Percentiles rank a stretch among this genome's conserved stretches.
These are phyloP conservation scores for Drosophila kurseongensis DNA, from an alignment of 1,140 invertebrate species.

Conservation along the genomic window DNA sequence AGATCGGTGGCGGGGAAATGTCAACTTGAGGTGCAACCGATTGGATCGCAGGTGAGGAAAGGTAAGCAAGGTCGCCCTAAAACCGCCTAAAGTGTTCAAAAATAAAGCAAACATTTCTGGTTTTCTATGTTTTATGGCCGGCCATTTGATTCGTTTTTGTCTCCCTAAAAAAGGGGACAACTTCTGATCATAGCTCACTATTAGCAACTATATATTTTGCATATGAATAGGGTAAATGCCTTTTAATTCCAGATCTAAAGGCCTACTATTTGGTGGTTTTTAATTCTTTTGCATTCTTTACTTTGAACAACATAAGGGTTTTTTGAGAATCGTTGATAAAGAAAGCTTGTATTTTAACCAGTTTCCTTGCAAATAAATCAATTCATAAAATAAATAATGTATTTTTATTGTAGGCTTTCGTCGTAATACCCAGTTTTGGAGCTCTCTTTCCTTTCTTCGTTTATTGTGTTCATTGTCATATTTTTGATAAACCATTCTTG, in stretches of 20 bases:
- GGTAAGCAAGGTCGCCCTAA: slow-evolving; percentile 48
- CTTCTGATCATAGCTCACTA: slow-evolving; percentile 3
- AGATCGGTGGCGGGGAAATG: slow-evolving; percentile 17
- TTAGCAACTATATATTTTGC: slow-evolving; percentile 11
- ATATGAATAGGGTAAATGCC: slow-evolving; percentile 19
- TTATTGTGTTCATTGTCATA: neutral
- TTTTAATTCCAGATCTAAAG: neutral
- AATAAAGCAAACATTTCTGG: slow-evolving; percentile 7
- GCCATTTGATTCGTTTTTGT: neutral
- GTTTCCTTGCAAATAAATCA: neutral
- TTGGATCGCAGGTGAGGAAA: slow-evolving; percentile 26
- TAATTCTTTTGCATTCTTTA: neutral
- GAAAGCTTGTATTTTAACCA: neutral
- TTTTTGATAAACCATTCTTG: neutral
- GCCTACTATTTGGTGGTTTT: neutral
- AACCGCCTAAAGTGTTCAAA: neutral
- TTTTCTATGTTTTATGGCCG: neutral
- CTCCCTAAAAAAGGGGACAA: slow-evolving; percentile 2
- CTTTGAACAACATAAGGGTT: neutral
- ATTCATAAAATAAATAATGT: neutral
- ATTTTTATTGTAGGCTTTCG: too few species aligned
- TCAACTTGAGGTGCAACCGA: slow-evolving; percentile 16
- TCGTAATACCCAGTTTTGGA: neutral
- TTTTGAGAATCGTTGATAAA: neutral
- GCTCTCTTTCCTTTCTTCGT: neutral